Conservation (phyloP, 2,888 invertebrate species). For the Serrognathus titanus region DNA sequence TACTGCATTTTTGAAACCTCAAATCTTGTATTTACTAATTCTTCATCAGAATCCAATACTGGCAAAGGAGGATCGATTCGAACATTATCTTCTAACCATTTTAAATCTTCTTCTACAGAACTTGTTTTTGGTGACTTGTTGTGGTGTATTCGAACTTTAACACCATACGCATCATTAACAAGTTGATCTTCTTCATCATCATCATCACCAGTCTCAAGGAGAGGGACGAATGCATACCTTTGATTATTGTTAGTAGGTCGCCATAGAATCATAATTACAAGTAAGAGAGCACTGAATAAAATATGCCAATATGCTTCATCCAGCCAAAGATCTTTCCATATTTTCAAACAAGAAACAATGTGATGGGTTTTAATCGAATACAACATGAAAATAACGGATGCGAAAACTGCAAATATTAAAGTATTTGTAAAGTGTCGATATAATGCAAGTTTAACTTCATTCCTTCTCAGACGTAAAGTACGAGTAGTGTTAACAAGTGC, state of each 20-base stretch:
- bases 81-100: constrained; percentile 95
- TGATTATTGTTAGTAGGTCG: constrained; percentile 95
- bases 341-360: constrained; percentile 70
- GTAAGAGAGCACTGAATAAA: constrained; percentile 80
- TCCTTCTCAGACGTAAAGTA: constrained; percentile 81
- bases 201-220: constrained; percentile 79
- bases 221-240: constrained; percentile 88
- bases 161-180: constrained; percentile 83
- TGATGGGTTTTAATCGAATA: constrained; percentile 85
- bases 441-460: constrained; percentile 83
- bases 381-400: constrained; percentile 89
- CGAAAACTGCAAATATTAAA: constrained; percentile 83
- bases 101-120: constrained; percentile 70
- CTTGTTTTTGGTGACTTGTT: constrained; percentile 46
- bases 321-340: constrained; percentile 91
- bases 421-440: constrained; percentile 95
- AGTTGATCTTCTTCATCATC: constrained; percentile 81
- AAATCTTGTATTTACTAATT: constrained; percentile 79
- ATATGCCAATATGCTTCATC: constrained; percentile 96
- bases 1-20: constrained; percentile 88
- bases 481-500: constrained; percentile 86
- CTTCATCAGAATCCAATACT: constrained; percentile 75
- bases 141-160: constrained; percentile 62
- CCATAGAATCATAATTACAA: constrained; percentile 94
- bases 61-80: constrained; percentile 67